phyloP scores from a whole-genome alignment of 2,113 vertebrate species.

The Gopherus flavomarginatus region DNA sequence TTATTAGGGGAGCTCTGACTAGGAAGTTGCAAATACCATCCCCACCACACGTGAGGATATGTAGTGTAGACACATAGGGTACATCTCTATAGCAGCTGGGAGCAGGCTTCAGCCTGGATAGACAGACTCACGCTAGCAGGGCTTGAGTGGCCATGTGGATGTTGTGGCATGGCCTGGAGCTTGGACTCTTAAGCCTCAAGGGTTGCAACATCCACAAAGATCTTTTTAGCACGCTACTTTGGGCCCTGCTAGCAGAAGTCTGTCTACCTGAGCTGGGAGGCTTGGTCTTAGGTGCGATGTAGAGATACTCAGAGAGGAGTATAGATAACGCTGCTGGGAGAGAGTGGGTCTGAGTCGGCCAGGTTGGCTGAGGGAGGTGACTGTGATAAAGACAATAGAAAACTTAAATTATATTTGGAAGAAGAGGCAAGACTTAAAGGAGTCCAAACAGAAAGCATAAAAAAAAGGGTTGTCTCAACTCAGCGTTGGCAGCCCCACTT shows the following conservation, averaged over 20 bases:
- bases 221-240: neutral
- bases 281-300: neutral
- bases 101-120: neutral
- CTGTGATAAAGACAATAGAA: neutral
- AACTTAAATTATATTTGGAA: neutral
- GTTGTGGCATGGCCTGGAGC: neutral
- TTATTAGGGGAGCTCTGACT: neutral
- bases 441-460: neutral
- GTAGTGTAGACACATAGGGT: neutral
- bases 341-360: neutral
- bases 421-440: neutral
- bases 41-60: neutral
- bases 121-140: neutral
- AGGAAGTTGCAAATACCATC: neutral
- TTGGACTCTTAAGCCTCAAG: neutral
- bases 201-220: neutral
- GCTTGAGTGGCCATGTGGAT: neutral
- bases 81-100: neutral
- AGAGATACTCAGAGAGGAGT: neutral
- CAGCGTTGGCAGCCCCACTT: neutral
- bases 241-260: neutral
- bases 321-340: neutral
- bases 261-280: neutral
- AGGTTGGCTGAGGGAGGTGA: neutral
- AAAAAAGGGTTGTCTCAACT: neutral